Conservation (phyloP, 2,888 invertebrate species). For the Leuctra nigra region DNA sequence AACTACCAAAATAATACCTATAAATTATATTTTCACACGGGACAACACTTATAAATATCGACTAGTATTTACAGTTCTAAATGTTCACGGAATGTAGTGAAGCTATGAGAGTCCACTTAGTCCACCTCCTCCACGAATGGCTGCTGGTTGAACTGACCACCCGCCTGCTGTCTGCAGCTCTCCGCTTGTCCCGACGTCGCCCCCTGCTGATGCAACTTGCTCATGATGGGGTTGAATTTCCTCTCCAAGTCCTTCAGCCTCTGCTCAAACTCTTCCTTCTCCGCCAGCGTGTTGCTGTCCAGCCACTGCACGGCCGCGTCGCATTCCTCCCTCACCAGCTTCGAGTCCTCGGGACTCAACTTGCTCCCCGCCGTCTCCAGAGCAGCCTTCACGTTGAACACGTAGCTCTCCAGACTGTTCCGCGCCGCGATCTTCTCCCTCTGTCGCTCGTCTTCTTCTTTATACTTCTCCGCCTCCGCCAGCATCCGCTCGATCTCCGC, state of each 20-base stretch:
- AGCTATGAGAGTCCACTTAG: too few relatives aligned
- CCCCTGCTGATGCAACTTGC: constrained; percentile 34
- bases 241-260: constrained; percentile 41
- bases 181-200: constrained; percentile 25
- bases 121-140: constrained; percentile 51
- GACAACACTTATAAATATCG: too few relatives aligned
- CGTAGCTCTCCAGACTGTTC: constrained; percentile 42
- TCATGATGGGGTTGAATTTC: constrained; percentile 40
- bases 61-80: too few relatives aligned
- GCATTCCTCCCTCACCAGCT: constrained; percentile 35
- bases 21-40: too few relatives aligned
- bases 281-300: constrained; percentile 43
- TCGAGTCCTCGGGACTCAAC: constrained; percentile 39
- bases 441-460: constrained; percentile 43
- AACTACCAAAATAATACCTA: too few relatives aligned
- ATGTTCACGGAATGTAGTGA: too few relatives aligned
- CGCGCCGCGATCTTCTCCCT: constrained; percentile 40
- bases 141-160: constrained; percentile 37
- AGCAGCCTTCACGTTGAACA: too few relatives aligned
- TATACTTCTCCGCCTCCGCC: constrained; percentile 70
- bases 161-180: constrained; percentile 22
- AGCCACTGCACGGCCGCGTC: constrained; percentile 42
- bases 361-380: constrained; percentile 37
- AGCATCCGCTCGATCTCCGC: constrained; percentile 86
- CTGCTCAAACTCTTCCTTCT: constrained; percentile 42